Base-by-base conservation (phyloP, 1,140 invertebrate species). In the Euura lappo region DNA sequence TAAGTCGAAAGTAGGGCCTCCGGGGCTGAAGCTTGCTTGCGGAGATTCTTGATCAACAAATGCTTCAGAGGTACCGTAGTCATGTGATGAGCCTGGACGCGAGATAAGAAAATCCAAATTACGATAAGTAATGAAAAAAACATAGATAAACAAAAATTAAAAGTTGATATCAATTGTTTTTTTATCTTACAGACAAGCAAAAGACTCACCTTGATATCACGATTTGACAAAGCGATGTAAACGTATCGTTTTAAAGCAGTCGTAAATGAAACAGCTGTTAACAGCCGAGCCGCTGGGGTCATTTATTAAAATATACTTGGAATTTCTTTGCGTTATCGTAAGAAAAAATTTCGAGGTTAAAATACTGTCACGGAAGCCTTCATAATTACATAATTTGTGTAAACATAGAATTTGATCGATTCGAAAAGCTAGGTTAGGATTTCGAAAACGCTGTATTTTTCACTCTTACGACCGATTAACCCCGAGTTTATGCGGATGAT, bases 271-370 rank as follows among this genome's bases (percentile, higher is more conserved):
- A 83, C 77, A 76, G 75, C 79, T 77, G 78, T 75, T 72, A 83
- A 69, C 70, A 84, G 72, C 74, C 76, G 82, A 45, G 72, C 84
- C 44, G 74, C 78, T 77, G 75, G 69, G 79, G 76, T 83, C 83
- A 85, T 85, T 85, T 86, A 78, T 75, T 70, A 65, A 70, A 64
- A 51, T 68, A 28, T 42, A 68, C 28, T 28, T 28, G 28, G 28
- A 28, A 28, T 28, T 28, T 28, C 1, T 28, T 28, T 28, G 28
- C 1, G 28, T 28, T 28, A 28, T 28, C 28, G 28, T 28, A 28
- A 28, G 28, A 28, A 28, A 28, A 0, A 28, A 28, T 28, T 28
- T 28, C 1, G 0, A 28, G 28, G 28, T 28, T 28, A 28, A 28
- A 28, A 28, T 28, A 28, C 28, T 28, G 28, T 28, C 28, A 28